Percentiles rank a stretch among this genome's conserved stretches.
Conservation (phyloP, 1,140 invertebrate genomes). For the Saccostrea cuccullata region DNA sequence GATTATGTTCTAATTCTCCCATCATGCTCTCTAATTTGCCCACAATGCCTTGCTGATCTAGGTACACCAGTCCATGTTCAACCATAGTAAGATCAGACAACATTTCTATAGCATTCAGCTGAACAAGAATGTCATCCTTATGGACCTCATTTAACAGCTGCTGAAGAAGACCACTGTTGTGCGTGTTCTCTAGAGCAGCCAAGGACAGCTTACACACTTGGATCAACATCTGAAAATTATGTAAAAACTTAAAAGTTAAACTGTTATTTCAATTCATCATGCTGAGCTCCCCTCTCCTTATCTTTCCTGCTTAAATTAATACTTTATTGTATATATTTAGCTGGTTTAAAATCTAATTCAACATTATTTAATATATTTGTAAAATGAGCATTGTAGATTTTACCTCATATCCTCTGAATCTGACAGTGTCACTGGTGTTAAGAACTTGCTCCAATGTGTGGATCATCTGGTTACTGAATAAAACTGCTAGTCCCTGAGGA, state of each 20-base stretch:
- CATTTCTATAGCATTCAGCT: conserved; percentile 88
- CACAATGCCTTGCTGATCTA: conserved; percentile 84
- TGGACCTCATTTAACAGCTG: conserved; percentile 84
- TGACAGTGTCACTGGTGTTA: conserved; percentile 80
- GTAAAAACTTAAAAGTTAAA: too few species aligned
- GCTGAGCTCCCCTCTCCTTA: too few species aligned
- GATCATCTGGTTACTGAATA: conserved; percentile 80
- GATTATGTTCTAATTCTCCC: conserved; percentile 81
- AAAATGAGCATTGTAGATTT: conserved; percentile 30
- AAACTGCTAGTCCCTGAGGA: conserved; percentile 76
- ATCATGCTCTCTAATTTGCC: conserved; percentile 83
- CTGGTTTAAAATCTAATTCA: too few species aligned
- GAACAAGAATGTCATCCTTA: conserved; percentile 86
- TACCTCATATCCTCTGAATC: conserved; percentile 84
- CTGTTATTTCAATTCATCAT: too few species aligned
- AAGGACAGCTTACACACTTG: conserved; percentile 83
- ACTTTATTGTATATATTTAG: too few species aligned
- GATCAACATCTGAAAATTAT: conserved; percentile 84
- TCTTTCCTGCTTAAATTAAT: too few species aligned
- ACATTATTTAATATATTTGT: too few species aligned
- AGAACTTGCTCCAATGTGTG: conserved; percentile 80
- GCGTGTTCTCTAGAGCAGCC: conserved; percentile 81
- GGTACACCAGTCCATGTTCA: conserved; percentile 85
- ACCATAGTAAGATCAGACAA: conserved; percentile 84
- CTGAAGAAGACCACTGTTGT: conserved; percentile 83